These are phyloP conservation scores for Dasyprocta punctata DNA, from an alignment of 2,113 vertebrate species.

Conservation along the genomic window DNA sequence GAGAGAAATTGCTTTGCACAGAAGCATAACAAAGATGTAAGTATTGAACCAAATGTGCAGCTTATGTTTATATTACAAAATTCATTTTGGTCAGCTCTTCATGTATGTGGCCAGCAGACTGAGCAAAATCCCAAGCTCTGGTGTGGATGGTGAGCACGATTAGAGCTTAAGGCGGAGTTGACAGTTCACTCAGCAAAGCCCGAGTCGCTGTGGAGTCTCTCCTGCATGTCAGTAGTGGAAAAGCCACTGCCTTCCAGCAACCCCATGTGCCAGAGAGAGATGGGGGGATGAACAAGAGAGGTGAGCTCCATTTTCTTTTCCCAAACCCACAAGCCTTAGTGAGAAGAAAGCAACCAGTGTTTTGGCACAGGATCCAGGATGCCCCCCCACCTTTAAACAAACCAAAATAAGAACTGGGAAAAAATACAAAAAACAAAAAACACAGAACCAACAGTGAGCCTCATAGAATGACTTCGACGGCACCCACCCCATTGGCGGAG, in stretches of 20 bases:
- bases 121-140: slow-evolving; percentile 82
- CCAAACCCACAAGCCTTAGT: slow-evolving; percentile 67
- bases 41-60: slow-evolving; percentile 83
- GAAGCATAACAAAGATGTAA: slow-evolving; percentile 84
- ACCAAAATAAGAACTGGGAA: background rate
- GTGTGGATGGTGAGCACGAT: slow-evolving; percentile 67
- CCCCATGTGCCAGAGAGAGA: slow-evolving; percentile 1
- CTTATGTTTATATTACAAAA: slow-evolving; percentile 86
- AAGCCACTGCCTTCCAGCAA: slow-evolving; percentile 39
- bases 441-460: background rate
- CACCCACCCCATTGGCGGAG: slow-evolving; percentile 55
- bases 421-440: too few species aligned
- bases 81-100: slow-evolving; percentile 84
- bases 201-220: slow-evolving; percentile 74
- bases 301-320: slow-evolving; percentile 54
- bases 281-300: slow-evolving; percentile 58
- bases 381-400: background rate
- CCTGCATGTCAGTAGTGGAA: slow-evolving; percentile 76
- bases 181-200: slow-evolving; percentile 73
- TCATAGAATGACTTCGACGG: slow-evolving; percentile 72
- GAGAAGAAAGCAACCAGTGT: slow-evolving; percentile 70
- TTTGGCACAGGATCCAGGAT: slow-evolving; percentile 85
- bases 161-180: slow-evolving; percentile 63
- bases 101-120: slow-evolving; percentile 81
- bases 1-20: slow-evolving; percentile 92